These are phyloP conservation scores for Phymanthus crucifer DNA, from an alignment of 92 coral and sea anemone genomes.

Conservation along the genomic window DNA sequence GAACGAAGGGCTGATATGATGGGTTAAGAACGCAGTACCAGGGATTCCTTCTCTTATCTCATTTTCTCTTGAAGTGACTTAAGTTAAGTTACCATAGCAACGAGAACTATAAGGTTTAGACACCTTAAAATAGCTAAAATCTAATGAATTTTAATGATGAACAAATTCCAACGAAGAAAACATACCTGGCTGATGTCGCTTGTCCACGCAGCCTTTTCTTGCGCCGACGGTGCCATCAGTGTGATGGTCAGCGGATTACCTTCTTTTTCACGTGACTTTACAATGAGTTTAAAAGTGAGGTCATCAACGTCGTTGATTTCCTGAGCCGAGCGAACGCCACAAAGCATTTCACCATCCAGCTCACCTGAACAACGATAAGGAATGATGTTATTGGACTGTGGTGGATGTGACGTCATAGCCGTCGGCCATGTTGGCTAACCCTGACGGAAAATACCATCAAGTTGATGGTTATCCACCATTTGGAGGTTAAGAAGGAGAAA, in stretches of 20 bases:
- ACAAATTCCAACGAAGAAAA: too few species aligned
- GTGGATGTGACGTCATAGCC: background rate
- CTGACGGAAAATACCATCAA: too few species aligned
- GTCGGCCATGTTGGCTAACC: too few species aligned
- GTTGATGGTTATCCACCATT: too few species aligned
- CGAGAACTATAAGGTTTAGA: background rate
- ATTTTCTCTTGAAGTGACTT: too few species aligned
- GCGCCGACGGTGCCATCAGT: conserved; percentile 90
- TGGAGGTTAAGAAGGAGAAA: too few species aligned
- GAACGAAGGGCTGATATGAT: too few species aligned
- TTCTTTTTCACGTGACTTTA: conserved; percentile 74
- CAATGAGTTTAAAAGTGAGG: conserved; percentile 84
- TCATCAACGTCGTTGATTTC: conserved; percentile 70
- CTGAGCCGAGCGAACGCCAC: conserved; percentile 53
- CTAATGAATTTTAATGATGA: background rate
- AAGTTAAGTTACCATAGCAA: too few species aligned
- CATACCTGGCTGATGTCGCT: conserved; percentile 94
- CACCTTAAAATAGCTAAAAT: background rate
- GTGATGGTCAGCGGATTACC: conserved; percentile 78
- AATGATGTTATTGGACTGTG: background rate
- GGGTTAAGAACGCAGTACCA: too few species aligned
- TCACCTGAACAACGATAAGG: background rate
- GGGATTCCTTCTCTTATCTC: too few species aligned
- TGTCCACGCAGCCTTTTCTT: conserved; percentile 97
- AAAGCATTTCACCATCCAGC: conserved; percentile 37